A percentile compares a stretch with the other conserved stretches of the same genome.
These are phyloP conservation scores for Boulengerochromis microlepis DNA, from an alignment of 2,113 vertebrate species.

Conservation along the genomic window DNA sequence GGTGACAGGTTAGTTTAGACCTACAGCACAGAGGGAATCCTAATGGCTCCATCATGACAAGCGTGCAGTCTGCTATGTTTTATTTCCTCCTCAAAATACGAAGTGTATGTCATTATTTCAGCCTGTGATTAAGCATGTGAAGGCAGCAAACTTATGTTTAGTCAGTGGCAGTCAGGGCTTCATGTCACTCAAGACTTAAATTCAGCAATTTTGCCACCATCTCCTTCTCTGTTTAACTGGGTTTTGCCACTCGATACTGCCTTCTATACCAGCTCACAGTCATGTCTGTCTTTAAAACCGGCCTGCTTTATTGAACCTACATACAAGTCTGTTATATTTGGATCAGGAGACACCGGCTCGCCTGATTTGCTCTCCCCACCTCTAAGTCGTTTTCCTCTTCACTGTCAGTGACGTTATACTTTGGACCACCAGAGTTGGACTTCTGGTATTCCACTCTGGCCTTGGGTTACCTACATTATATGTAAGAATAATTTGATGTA, in stretches of 20 bases:
- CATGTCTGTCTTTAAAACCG: neutral
- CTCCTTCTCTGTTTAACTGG: neutral
- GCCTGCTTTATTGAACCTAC: conserved; percentile 2
- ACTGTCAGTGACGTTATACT: conserved; percentile 30
- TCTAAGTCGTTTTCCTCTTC: conserved; percentile 38
- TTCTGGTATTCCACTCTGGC: conserved; percentile 53
- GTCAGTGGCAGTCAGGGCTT: neutral
- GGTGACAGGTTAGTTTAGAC: conserved; percentile 42
- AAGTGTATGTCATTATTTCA: neutral
- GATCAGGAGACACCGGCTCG: conserved; percentile 4
- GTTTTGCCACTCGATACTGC: conserved; percentile 5
- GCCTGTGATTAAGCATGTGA: neutral
- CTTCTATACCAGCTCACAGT: neutral
- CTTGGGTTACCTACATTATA: neutral
- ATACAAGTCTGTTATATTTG: conserved; percentile 40
- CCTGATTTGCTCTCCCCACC: conserved; percentile 28
- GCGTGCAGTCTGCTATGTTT: neutral
- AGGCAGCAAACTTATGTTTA: neutral
- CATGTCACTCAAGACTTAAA: neutral
- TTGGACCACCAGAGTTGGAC: conserved; percentile 48
- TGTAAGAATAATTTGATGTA: conserved; percentile 6
- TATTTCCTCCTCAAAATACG: neutral
- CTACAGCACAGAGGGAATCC: conserved; percentile 47
- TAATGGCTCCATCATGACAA: conserved; percentile 47
- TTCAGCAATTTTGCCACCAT: neutral